phyloP scores from a whole-genome alignment of 2,113 vertebrate species.

The Ginglymostoma cirratum region DNA sequence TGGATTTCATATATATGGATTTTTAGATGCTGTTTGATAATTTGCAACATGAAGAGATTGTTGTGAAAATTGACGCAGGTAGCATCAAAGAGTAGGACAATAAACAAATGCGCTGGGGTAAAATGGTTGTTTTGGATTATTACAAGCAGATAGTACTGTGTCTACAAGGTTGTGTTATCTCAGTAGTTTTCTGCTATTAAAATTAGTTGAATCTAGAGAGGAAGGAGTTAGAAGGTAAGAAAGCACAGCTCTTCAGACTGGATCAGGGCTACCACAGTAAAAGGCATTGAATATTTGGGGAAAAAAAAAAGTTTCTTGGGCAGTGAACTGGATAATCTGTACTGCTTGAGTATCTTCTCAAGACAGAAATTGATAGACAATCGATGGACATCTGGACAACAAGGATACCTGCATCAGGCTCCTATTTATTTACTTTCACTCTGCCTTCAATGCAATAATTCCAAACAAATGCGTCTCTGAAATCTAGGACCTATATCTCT shows the following conservation, averaged over 20 bases:
- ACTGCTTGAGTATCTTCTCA: neutral
- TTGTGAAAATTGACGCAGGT: neutral
- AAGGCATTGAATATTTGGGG: neutral
- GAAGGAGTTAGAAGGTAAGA: neutral
- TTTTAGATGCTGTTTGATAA: neutral
- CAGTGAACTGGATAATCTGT: neutral
- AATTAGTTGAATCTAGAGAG: neutral
- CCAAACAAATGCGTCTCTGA: too few relatives aligned
- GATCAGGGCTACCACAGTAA: neutral
- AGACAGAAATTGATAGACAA: too few relatives aligned
- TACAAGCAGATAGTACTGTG: neutral
- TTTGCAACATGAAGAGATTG: neutral
- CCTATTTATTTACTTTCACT: too few relatives aligned
- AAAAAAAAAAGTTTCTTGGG: neutral
- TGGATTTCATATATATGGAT: neutral
- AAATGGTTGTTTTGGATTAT: neutral
- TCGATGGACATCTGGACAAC: too few relatives aligned
- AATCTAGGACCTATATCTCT: too few relatives aligned
- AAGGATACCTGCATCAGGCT: too few relatives aligned
- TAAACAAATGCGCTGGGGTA: neutral
- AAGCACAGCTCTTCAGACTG: neutral
- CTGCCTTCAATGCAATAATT: too few relatives aligned
- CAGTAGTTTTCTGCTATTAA: neutral
- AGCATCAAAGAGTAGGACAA: neutral
- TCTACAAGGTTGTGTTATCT: too few relatives aligned